Base-by-base conservation (phyloP, 2,888 invertebrate species). In the Cepaea hortensis region DNA sequence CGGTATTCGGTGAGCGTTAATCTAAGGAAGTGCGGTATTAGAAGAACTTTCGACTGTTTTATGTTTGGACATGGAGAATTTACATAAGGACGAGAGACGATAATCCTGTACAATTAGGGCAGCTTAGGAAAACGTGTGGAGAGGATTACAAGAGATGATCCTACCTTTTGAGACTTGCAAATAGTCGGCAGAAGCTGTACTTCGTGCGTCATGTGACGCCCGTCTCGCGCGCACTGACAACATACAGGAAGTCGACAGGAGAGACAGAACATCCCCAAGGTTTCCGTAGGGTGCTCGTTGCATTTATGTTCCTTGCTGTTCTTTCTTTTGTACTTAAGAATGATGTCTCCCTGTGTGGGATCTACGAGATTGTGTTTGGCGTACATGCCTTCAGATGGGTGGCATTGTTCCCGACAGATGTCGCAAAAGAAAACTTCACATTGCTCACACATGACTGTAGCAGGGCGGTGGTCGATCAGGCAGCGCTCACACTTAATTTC, bases 91-190 rank as follows among this genome's bases (percentile, higher is more conserved):
- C 3, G 55, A 55, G 55, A 55, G 55, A 11, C 55, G 11, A 55
- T 55, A 55, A 55, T 55, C 55, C 55, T 55, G 55, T 9, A 55
- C 55, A 55, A 55, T 55, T 55, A 55, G 55, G 55, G 55, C 55
- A 55, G 55, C 55, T 55, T 55, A 55, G 3, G 55, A 55, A 55
- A 55, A 55, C 55, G 55, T 55, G 55, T 55, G 55, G 55, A 55
- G 55, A 55, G 55, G 55, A 55, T 55, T 55, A 68, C 5, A 18
- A 68, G n/a, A 18, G n/a, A n/a, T 68, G 7, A 5, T 86, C 91
- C 87, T 95, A 99, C 99, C 98, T 99, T 99, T 96, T 98, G 98
- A 89, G 97, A 96, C 96, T 99, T 98, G 95, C 98, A 98, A 95
- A 98, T 98, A 93, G 96, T 96, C 88, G 97, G 96, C 93, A 99